Conservation (phyloP, 2,113 vertebrate species). For the Pelmatolapia mariae region DNA sequence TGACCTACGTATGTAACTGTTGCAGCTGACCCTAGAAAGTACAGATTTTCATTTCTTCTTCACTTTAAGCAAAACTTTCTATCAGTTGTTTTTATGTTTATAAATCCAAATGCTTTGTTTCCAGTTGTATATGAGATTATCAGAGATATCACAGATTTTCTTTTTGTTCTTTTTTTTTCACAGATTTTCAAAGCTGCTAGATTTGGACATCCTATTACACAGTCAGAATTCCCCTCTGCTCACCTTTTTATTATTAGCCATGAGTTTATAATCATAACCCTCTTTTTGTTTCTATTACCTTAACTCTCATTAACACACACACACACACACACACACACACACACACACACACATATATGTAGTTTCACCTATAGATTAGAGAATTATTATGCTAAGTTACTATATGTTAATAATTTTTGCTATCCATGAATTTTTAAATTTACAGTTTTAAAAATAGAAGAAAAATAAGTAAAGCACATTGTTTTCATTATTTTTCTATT, state of each 20-base stretch:
- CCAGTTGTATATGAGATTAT: no score
- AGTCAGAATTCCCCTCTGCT: neutral
- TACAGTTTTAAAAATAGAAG: neutral
- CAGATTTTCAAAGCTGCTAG: neutral
- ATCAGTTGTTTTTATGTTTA: neutral
- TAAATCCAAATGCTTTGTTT: neutral
- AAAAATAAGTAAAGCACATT: neutral
- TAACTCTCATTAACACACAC: neutral
- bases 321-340: neutral
- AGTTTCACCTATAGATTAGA: neutral
- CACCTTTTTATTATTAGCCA: neutral
- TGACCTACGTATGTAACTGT: neutral
- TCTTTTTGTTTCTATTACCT: neutral
- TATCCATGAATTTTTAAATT: neutral
- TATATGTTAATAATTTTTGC: neutral
- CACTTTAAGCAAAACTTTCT: neutral
- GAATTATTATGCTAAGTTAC: neutral
- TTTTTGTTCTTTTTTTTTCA: fast-evolving
- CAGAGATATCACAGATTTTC: no score
- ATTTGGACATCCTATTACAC: neutral
- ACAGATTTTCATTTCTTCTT: neutral
- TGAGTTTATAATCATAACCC: neutral
- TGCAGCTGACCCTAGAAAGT: neutral
- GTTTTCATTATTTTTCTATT: neutral
- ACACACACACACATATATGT: neutral